phyloP scores from a whole-genome alignment of 2,113 vertebrate genomes.

The Pteropus alecto region DNA sequence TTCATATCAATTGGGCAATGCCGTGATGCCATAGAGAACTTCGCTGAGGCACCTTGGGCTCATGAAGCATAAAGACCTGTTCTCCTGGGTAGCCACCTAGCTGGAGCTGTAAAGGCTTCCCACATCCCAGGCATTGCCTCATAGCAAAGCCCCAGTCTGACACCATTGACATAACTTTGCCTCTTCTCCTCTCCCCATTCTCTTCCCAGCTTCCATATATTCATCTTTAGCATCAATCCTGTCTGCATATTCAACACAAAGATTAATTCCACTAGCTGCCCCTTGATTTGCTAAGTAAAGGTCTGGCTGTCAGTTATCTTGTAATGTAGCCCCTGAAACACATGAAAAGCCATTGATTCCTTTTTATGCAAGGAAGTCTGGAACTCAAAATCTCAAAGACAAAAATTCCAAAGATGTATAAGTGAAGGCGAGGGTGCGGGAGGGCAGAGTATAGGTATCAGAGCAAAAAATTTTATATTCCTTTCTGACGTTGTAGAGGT shows the following conservation, averaged over 20 bases:
- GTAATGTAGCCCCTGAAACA: not conserved
- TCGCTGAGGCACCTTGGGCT: no score
- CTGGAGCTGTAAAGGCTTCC: not conserved
- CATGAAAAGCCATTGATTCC: not conserved
- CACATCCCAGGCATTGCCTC: not conserved
- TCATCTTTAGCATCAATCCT: not conserved
- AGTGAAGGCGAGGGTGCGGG: not conserved
- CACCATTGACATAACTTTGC: not conserved
- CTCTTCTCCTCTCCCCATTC: not conserved
- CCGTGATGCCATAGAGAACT: not conserved
- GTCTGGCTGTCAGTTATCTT: not conserved
- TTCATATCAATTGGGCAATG: not conserved
- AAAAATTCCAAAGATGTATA: not conserved
- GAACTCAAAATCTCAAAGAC: not conserved
- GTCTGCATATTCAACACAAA: not conserved
- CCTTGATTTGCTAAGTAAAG: not conserved
- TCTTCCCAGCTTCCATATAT: not conserved
- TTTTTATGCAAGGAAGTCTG: not conserved
- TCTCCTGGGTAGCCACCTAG: not conserved
- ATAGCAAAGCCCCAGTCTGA: not conserved
- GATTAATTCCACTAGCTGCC: not conserved
- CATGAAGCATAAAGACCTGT: not conserved
- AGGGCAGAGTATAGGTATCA: not conserved
- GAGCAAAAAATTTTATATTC: not conserved
- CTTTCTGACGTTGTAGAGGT: conserved; percentile 24